Conservation (phyloP, 2,888 invertebrate species). For the Osmoderma eremita region DNA sequence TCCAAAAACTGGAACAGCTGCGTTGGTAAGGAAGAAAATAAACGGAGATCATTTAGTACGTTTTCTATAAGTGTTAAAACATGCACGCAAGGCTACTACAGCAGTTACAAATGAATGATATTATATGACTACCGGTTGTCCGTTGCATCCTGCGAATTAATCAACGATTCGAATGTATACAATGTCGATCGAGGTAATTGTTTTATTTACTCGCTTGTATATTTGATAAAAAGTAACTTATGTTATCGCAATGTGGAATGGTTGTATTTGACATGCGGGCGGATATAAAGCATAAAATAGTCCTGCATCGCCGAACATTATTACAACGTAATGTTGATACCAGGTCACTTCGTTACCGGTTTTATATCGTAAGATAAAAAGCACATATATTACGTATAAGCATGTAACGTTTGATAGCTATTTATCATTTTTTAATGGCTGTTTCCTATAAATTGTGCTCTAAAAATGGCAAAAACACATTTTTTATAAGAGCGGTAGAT, state of each 20-base stretch:
- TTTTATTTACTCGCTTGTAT: neutral
- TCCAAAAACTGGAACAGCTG: neutral
- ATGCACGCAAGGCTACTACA: neutral
- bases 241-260: neutral
- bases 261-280: conserved; percentile 17
- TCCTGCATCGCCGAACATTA: conserved; percentile 2
- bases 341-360: neutral
- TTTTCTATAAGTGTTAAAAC: conserved; percentile 10
- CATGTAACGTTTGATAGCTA: neutral
- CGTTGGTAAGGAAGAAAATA: neutral
- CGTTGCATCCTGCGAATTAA: neutral
- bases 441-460: neutral
- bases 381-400: neutral
- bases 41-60: conserved; percentile 1
- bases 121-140: conserved; percentile 9
- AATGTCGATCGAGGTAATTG: no score
- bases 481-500: neutral
- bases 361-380: conserved; percentile 3
- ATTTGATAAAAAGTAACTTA: conserved; percentile 3
- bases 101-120: neutral
- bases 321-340: conserved; percentile 5
- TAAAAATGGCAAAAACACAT: conserved; percentile 14
- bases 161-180: no score
- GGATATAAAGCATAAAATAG: conserved; percentile 13
- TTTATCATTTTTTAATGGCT: conserved; percentile 1